phyloP scores from a whole-genome alignment of 2,888 invertebrate genomes.

The Augiades crinisus region DNA sequence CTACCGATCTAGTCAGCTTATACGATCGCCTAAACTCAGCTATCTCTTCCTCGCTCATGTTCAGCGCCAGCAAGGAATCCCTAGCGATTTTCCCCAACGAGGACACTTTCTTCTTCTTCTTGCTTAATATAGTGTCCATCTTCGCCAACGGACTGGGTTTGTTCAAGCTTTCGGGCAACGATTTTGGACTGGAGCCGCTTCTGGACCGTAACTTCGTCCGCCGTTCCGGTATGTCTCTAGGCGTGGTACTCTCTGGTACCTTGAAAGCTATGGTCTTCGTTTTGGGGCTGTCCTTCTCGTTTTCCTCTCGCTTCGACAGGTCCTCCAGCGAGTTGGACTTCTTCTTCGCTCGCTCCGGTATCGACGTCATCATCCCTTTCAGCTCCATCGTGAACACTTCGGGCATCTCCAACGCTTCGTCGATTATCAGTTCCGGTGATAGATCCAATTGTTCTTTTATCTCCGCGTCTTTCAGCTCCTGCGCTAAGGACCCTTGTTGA shows the following conservation, averaged over 20 bases:
- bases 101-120: slow-evolving; percentile 68
- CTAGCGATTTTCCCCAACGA: slow-evolving; percentile 72
- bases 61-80: slow-evolving; percentile 68
- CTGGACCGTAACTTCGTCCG: slow-evolving; percentile 55
- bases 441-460: slow-evolving; percentile 61
- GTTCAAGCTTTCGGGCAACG: slow-evolving; percentile 67
- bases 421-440: slow-evolving; percentile 68
- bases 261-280: slow-evolving; percentile 65
- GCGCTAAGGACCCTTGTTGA: slow-evolving; percentile 52
- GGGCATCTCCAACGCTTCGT: slow-evolving; percentile 55
- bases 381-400: slow-evolving; percentile 55
- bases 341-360: slow-evolving; percentile 67
- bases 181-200: slow-evolving; percentile 72
- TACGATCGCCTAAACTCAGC: slow-evolving; percentile 68
- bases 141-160: slow-evolving; percentile 62
- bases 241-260: slow-evolving; percentile 64
- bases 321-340: slow-evolving; percentile 69
- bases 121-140: slow-evolving; percentile 53
- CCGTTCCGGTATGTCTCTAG: slow-evolving; percentile 68
- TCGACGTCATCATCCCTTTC: slow-evolving; percentile 50
- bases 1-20: too few relatives aligned
- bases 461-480: slow-evolving; percentile 65
- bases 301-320: slow-evolving; percentile 49
- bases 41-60: slow-evolving; percentile 74
- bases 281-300: slow-evolving; percentile 53